These are phyloP conservation scores for Sthenelais limicola DNA, from an alignment of 2,888 invertebrate genomes.

Conservation along the genomic window DNA sequence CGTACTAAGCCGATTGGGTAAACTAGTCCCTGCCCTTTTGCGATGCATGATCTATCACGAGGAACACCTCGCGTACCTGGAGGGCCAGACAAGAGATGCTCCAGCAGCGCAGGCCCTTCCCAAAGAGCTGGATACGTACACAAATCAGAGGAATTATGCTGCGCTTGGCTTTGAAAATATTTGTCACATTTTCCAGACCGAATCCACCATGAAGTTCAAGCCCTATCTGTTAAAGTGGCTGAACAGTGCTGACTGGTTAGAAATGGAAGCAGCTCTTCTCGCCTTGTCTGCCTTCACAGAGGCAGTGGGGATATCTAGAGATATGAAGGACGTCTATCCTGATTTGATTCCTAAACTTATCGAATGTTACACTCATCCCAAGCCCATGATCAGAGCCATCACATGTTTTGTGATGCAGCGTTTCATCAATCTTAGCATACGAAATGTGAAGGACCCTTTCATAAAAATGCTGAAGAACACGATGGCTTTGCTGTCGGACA, in stretches of 20 bases:
- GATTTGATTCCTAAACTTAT: constrained; percentile 42
- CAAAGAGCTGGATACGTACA: constrained; percentile 38
- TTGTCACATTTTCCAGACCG: constrained; percentile 46
- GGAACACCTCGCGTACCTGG: constrained; percentile 42
- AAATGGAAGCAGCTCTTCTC: constrained; percentile 45
- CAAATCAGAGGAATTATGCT: constrained; percentile 46
- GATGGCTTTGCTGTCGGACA: constrained; percentile 42
- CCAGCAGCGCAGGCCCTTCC: constrained; percentile 8
- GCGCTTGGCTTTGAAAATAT: constrained; percentile 50
- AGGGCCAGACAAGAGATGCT: constrained; percentile 10
- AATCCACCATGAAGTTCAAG: constrained; percentile 43
- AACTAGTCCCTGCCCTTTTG: constrained; percentile 46
- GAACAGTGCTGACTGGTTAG: constrained; percentile 44
- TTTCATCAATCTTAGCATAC: constrained; percentile 45
- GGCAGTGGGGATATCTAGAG: constrained; percentile 48
- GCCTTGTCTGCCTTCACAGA: constrained; percentile 49
- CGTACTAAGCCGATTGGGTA: constrained; percentile 42
- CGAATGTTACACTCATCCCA: constrained; percentile 42
- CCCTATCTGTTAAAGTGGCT: constrained; percentile 43
- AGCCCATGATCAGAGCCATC: constrained; percentile 50
- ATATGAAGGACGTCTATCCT: constrained; percentile 44
- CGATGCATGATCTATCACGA: constrained; percentile 46
- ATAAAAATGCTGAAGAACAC: constrained; percentile 44
- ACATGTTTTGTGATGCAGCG: constrained; percentile 51
- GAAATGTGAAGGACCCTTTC: constrained; percentile 48